These are phyloP conservation scores for Oreonectes daqikongensis DNA, from an alignment of 2,797 vertebrate species.

Conservation along the genomic window DNA sequence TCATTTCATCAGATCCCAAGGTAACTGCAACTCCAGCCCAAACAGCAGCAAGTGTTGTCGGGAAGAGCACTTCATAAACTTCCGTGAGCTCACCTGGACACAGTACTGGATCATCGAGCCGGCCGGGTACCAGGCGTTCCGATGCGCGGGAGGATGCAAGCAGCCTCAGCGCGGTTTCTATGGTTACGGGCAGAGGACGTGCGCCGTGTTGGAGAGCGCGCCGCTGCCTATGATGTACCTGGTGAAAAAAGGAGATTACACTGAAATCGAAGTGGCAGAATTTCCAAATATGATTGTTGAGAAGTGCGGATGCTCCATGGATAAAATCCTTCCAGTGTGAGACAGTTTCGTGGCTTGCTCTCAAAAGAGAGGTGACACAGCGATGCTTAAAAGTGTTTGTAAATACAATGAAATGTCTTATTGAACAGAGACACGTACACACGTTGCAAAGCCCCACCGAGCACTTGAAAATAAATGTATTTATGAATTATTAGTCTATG, in stretches of 20 bases:
- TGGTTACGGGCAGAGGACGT: slow-evolving; percentile 68
- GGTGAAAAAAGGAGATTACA: slow-evolving; percentile 75
- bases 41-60: slow-evolving; percentile 69
- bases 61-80: slow-evolving; percentile 73
- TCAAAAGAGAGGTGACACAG: slow-evolving; percentile 1
- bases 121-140: slow-evolving; percentile 72
- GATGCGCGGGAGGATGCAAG: slow-evolving; percentile 64
- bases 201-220: slow-evolving; percentile 67
- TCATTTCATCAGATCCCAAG: slow-evolving; percentile 65
- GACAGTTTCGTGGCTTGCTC: background rate
- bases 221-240: slow-evolving; percentile 80
- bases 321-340: slow-evolving; percentile 58
- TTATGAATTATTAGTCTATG: slow-evolving; percentile 32
- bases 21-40: slow-evolving; percentile 69
- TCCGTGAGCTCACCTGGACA: slow-evolving; percentile 73
- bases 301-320: slow-evolving; percentile 74
- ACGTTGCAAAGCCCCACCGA: slow-evolving; percentile 6
- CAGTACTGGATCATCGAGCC: slow-evolving; percentile 77
- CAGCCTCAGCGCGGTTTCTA: slow-evolving; percentile 57
- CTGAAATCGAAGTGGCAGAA: slow-evolving; percentile 78
- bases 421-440: background rate
- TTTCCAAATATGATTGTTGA: slow-evolving; percentile 79
- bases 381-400: background rate
- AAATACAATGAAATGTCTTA: background rate
- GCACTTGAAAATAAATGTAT: slow-evolving; percentile 39